Conservation (phyloP, 1,140 invertebrate species). For the Ericerus pela region DNA sequence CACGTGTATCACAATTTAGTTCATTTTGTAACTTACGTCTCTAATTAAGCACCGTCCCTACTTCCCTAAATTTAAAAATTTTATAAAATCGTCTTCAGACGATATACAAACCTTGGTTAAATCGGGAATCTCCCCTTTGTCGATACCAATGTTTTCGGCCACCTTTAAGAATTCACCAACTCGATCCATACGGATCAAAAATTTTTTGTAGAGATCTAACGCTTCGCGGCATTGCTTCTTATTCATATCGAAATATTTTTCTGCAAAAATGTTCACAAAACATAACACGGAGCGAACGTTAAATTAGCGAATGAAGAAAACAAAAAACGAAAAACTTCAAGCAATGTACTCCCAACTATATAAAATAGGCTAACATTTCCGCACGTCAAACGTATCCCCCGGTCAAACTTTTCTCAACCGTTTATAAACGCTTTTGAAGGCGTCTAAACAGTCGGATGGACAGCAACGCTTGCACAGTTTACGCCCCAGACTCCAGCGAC, state of each 20-base stretch:
- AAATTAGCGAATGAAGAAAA: not conserved
- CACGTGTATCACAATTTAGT: too few species aligned
- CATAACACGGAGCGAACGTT: not conserved
- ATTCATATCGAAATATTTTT: constrained; percentile 99
- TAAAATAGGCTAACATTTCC: not conserved
- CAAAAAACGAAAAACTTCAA: not conserved
- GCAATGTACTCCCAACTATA: not conserved
- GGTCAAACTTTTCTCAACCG: not conserved
- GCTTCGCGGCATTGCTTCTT: constrained; percentile 96
- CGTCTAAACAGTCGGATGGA: not conserved
- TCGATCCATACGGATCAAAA: constrained; percentile 95
- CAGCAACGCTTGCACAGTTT: not conserved
- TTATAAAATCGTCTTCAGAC: not conserved
- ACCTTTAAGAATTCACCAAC: constrained; percentile 97
- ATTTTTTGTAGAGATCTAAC: constrained; percentile 97
- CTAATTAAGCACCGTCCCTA: not conserved
- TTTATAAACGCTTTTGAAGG: not conserved
- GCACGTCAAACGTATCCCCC: not conserved
- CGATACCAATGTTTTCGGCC: constrained; percentile 94
- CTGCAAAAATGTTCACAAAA: constrained; percentile 34
- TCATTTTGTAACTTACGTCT: not conserved
- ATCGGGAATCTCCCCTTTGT: constrained; percentile 97
- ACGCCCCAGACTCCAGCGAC: not conserved
- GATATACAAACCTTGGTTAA: constrained; percentile 64
- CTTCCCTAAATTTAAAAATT: too few species aligned